Evolutionary conservation across 64 coral and sea anemone species (phyloP).

Genomic region (Orbicella faveolata): DNA sequence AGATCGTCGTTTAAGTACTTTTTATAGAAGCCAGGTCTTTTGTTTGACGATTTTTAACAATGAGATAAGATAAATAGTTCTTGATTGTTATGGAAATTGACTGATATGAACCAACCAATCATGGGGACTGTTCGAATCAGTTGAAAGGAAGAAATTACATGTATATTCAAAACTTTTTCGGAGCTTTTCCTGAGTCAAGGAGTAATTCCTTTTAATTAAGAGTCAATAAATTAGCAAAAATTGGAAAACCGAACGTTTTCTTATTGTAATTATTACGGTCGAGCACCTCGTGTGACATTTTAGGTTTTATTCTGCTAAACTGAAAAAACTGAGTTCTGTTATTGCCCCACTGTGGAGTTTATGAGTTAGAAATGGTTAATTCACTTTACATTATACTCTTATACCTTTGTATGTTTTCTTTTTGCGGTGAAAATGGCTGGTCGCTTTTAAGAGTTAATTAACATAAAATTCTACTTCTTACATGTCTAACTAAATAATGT

Average conservation of each 20-base stretch:
- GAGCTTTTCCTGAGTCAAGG: background rate
- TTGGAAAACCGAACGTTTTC: background rate
- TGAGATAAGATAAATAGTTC: background rate
- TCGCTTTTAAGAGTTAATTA: background rate
- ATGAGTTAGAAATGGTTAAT: background rate
- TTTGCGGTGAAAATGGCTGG: background rate
- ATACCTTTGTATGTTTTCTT: background rate
- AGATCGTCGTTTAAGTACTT: background rate
- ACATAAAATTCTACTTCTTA: background rate
- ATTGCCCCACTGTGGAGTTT: background rate
- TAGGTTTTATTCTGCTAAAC: too few relatives aligned
- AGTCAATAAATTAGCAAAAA: background rate
- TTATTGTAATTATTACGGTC: background rate
- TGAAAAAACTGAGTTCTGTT: too few relatives aligned
- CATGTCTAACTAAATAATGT: background rate
- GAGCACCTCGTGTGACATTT: too few relatives aligned
- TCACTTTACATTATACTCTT: background rate
- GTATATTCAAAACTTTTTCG: background rate
- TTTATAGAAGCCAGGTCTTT: background rate
- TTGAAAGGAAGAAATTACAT: background rate
- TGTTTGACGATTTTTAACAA: background rate
- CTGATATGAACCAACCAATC: background rate
- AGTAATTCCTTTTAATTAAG: background rate
- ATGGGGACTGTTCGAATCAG: background rate
- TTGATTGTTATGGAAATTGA: conserved; percentile 27